These are phyloP conservation scores for Vanacampus margaritifer DNA, from an alignment of 2,113 vertebrate genomes.

Conservation along the genomic window DNA sequence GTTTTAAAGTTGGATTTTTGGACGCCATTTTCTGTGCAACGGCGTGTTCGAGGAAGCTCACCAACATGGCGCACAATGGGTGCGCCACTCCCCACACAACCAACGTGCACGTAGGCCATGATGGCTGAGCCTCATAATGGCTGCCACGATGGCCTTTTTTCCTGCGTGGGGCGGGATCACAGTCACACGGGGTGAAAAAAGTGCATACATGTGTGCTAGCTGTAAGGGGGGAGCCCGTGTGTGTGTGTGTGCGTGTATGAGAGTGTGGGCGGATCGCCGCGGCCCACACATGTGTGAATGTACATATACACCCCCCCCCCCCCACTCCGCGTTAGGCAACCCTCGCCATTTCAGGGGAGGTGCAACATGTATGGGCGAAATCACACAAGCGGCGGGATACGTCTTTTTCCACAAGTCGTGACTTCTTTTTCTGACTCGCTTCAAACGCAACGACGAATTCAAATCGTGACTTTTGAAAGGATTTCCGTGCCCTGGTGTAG, in stretches of 20 bases:
- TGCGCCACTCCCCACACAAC: slow-evolving; percentile 62
- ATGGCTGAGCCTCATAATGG: slow-evolving; percentile 66
- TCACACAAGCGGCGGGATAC: background rate
- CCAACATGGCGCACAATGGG: slow-evolving; percentile 44
- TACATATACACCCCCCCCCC: background rate
- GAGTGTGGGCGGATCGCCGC: slow-evolving; percentile 5
- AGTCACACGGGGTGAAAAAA: slow-evolving; percentile 26
- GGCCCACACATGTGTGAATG: background rate
- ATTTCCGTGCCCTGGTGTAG: background rate
- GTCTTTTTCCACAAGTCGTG: background rate
- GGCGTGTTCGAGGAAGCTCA: slow-evolving; percentile 17
- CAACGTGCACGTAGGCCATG: slow-evolving; percentile 61
- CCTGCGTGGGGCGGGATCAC: slow-evolving; percentile 48
- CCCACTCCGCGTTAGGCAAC: slow-evolving; percentile 2
- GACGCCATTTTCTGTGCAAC: background rate
- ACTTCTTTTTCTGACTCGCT: background rate
- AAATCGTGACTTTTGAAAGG: background rate
- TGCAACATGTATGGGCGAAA: slow-evolving; percentile 2
- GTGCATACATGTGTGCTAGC: slow-evolving; percentile 41
- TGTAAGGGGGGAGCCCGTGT: background rate
- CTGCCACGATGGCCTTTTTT: slow-evolving; percentile 61
- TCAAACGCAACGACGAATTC: background rate
- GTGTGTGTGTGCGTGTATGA: slow-evolving; percentile 1
- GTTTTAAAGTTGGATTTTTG: background rate
- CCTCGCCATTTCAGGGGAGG: slow-evolving; percentile 25